Evolutionary conservation across 64 coral and sea anemone species (phyloP).

Genomic region (Astreopora myriophthalma): DNA sequence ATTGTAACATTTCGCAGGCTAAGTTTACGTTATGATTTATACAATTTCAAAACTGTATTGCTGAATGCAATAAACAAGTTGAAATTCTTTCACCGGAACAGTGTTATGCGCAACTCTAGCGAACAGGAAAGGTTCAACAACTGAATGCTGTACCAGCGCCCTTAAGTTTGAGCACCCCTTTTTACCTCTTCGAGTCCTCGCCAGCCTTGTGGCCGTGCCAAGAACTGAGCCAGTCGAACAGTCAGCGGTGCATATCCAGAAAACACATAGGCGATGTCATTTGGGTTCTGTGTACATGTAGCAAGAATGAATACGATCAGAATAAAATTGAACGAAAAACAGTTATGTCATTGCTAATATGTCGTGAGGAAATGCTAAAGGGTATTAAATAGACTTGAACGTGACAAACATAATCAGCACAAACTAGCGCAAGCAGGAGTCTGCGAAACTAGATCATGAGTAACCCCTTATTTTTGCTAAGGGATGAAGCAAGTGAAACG

Average conservation of each 20-base stretch:
- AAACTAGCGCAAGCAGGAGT: too few species aligned
- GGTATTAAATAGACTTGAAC: not conserved
- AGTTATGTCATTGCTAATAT: too few species aligned
- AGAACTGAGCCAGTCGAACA: conserved; percentile 93
- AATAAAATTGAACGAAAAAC: not conserved
- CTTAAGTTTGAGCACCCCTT: not conserved
- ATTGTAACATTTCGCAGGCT: not conserved
- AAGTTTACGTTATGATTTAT: not conserved
- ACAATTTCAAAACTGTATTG: too few species aligned
- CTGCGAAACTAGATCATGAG: too few species aligned
- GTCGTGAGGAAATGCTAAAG: too few species aligned
- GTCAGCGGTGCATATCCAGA: conserved; percentile 97
- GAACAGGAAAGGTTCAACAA: too few species aligned
- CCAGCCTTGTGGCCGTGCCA: conserved; percentile 95
- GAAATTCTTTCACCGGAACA: too few species aligned
- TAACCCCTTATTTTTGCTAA: too few species aligned
- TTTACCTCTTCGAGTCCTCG: conserved; percentile 97
- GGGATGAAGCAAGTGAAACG: too few species aligned
- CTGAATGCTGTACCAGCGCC: not conserved
- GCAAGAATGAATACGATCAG: conserved; percentile 7
- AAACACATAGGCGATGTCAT: conserved; percentile 94
- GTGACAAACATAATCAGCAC: not conserved
- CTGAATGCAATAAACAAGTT: too few species aligned
- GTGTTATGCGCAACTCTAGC: too few species aligned
- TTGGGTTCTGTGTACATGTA: conserved; percentile 88